phyloP scores from a whole-genome alignment of 2,113 vertebrate species.

The Onychostruthus taczanowskii region DNA sequence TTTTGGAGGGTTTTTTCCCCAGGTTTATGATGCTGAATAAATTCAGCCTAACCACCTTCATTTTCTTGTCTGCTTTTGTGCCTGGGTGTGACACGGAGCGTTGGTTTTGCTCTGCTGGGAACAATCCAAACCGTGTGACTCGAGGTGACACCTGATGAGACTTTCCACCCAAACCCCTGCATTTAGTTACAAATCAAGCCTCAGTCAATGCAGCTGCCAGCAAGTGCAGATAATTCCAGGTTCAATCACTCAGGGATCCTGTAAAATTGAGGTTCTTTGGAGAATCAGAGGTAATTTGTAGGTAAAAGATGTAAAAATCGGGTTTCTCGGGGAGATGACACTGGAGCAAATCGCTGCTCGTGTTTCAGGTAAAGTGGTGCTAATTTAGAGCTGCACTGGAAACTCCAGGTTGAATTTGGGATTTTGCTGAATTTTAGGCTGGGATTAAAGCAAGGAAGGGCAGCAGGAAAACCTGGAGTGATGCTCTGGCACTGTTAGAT shows the following conservation, averaged over 20 bases:
- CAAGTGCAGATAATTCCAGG: constrained; percentile 1
- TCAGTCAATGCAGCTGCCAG: background rate
- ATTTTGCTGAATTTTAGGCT: rapidly evolving
- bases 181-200: background rate
- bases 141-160: background rate
- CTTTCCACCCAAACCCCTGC: background rate
- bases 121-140: background rate
- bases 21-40: background rate
- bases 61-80: background rate
- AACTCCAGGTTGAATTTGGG: background rate
- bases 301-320: background rate
- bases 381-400: background rate
- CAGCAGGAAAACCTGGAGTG: background rate
- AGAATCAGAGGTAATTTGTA: background rate
- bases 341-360: background rate
- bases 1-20: rapidly evolving
- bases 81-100: background rate
- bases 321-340: background rate
- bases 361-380: background rate
- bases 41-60: background rate
- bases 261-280: background rate
- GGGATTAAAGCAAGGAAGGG: background rate
- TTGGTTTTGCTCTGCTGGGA: background rate
- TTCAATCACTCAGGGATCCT: background rate
- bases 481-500: background rate